phyloP scores from a whole-genome alignment of 2,888 invertebrate species.

The Lissocephala sabroskyi region DNA sequence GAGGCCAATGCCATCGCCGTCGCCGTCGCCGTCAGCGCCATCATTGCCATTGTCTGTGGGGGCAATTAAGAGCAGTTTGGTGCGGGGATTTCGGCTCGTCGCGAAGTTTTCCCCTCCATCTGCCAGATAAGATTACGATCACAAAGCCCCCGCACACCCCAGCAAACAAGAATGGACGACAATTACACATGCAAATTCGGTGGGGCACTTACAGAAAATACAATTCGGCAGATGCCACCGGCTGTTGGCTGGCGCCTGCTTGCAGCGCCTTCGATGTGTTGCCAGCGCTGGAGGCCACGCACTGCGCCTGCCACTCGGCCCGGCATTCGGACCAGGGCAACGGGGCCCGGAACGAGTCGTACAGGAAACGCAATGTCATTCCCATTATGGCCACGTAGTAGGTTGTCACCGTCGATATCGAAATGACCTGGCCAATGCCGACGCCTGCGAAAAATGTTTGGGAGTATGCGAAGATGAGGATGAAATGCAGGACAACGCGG shows the following conservation, averaged over 20 bases:
- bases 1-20: not conserved
- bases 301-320: constrained; percentile 73
- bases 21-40: not conserved
- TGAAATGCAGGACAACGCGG: not conserved
- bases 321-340: constrained; percentile 79
- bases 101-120: too few species aligned
- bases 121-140: constrained; percentile 1
- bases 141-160: constrained; percentile 9
- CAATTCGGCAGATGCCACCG: constrained; percentile 70
- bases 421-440: constrained; percentile 75
- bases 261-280: constrained; percentile 24
- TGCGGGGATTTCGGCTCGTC: not conserved
- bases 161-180: constrained; percentile 10
- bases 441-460: constrained; percentile 71
- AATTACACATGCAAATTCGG: constrained; percentile 7
- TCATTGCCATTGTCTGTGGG: not conserved
- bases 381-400: constrained; percentile 82
- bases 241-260: constrained; percentile 22
- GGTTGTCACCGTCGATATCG: constrained; percentile 76
- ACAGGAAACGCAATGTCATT: constrained; percentile 77
- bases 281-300: constrained; percentile 69
- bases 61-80: not conserved
- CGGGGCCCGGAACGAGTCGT: constrained; percentile 76
- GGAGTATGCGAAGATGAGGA: not conserved
- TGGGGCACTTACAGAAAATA: constrained; percentile 72